Evolutionary conservation across 2,113 vertebrate genomes (phyloP).

Genomic region (Xenopus laevis): DNA sequence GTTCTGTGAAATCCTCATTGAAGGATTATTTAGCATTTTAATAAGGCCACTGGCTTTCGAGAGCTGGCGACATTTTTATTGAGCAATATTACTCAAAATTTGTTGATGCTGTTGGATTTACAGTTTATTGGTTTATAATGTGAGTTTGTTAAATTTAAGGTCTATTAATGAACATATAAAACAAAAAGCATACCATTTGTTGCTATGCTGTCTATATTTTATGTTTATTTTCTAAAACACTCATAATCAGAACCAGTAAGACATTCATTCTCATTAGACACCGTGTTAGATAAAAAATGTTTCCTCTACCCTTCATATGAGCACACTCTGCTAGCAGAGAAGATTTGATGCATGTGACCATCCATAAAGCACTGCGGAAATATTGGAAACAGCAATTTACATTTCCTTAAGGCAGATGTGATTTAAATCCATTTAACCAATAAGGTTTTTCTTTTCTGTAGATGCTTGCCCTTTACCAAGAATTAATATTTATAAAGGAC

Average conservation of each 20-base stretch:
- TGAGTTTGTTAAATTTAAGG: no score
- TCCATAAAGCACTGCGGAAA: conserved; percentile 23
- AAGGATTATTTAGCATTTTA: no score
- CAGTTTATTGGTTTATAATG: no score
- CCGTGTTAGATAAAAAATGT: conserved; percentile 19
- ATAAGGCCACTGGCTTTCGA: no score
- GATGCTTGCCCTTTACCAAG: conserved; percentile 35
- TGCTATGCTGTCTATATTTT: neutral
- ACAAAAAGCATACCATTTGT: no score
- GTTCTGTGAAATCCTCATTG: no score
- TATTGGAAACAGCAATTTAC: neutral
- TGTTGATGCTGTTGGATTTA: no score
- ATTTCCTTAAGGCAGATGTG: conserved; percentile 35
- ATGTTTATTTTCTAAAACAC: neutral
- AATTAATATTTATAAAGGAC: conserved; percentile 46
- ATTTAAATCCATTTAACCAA: conserved; percentile 34
- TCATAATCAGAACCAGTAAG: neutral
- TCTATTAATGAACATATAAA: no score
- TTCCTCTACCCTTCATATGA: conserved; percentile 3
- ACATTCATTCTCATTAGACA: conserved; percentile 5
- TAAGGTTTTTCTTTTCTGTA: conserved; percentile 25
- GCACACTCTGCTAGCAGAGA: conserved; percentile 18
- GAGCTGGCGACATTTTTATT: no score
- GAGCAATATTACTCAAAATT: no score
- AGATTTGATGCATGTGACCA: conserved; percentile 19